Evolutionary conservation across 2,888 invertebrate genomes (phyloP), one percentile per base, ranked within the genome.

Genomic region (Lordiphosa fenestrarum): DNA sequence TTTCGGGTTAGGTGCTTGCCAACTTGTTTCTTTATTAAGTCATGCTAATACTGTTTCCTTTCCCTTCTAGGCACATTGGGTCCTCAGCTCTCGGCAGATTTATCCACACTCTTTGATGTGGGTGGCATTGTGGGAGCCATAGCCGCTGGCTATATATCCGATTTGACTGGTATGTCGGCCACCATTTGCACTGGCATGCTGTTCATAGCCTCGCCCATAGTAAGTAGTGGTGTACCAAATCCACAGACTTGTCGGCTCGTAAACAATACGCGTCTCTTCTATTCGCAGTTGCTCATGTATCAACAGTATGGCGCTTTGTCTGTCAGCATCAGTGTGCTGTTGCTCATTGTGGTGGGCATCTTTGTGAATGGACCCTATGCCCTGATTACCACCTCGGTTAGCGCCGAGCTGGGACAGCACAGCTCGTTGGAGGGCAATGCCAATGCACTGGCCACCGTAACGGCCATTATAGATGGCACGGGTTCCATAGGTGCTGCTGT

Each of bases 281-380:
- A 0, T 69, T 91, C 88, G 41, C 90, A 97, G 97, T 91, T 97
- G 85, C 92, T 96, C 72, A 86, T 95, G 19, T 97, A 97, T 88
- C 94, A 96, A 87, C 90, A 90, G 65, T 93, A 93, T 88, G 95
- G 95, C 25, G 91, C 93, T 1, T 71, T 91, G 0, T 93, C 92
- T 46, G 87, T 94, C 61, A 84, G 87, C 4, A 69, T 92, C 0
- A 95, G 94, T 87, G 91, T 95, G 69, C 66, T 91, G 15, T 89
- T 98, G 66, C 91, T 98, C 63, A 86, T 96, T 51, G 57, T 94
- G 3, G 93, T 94, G 33, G 98, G 98, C 4, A 90, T 94, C 66
- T 90, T 98, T 44, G 98, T 98, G 0, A 98, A 98, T 90, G 98
- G 98, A 0, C 98, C 98, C 0, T 98, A 98, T 88, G 96, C 98